Evolutionary conservation across 2,113 vertebrate genomes (phyloP).

Genomic region (Daboia siamensis): DNA sequence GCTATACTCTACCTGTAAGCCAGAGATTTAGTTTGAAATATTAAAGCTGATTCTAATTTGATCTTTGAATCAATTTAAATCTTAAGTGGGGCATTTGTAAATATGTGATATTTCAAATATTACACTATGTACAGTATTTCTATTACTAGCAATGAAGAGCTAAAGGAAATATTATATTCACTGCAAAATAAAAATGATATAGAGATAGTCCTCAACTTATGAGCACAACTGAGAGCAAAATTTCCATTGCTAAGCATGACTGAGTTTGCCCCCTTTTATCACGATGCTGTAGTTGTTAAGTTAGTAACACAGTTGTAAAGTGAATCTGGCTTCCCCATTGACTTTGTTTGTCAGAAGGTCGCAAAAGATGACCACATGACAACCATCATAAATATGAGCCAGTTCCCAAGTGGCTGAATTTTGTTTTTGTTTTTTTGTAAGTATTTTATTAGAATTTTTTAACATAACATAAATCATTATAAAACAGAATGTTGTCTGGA

Average conservation of each 20-base stretch:
- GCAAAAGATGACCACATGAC: neutral
- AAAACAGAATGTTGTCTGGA: too few relatives aligned
- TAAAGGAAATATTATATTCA: slow-evolving; percentile 42
- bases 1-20: neutral
- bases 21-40: neutral
- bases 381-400: neutral
- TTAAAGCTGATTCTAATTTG: neutral
- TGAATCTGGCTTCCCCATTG: neutral
- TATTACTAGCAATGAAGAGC: neutral
- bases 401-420: neutral
- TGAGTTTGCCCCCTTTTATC: neutral
- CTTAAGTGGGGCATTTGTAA: neutral
- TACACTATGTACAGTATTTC: neutral
- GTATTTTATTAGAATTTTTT: too few relatives aligned
- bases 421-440: neutral
- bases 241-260: neutral
- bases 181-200: slow-evolving; percentile 14
- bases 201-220: neutral
- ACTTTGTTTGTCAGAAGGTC: neutral
- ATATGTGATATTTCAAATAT: neutral
- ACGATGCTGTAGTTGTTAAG: too few relatives aligned
- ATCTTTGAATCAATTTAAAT: neutral
- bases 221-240: neutral
- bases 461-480: too few relatives aligned
- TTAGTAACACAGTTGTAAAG: too few relatives aligned